Evolutionary conservation across 2,888 invertebrate species (phyloP), one percentile per base, ranked within the genome.

Genomic region (Operophtera brumata): DNA sequence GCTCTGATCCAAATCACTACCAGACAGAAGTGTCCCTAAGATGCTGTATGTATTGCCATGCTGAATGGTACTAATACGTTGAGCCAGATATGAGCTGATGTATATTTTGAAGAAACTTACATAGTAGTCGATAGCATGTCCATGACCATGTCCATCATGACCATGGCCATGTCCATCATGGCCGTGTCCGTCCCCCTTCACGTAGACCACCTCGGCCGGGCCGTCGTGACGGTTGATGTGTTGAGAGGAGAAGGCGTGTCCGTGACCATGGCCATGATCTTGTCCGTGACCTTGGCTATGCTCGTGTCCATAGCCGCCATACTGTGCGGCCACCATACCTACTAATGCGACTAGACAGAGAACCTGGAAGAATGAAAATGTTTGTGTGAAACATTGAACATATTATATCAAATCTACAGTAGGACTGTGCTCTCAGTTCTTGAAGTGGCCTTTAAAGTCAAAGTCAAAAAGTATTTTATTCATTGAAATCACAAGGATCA

Each of bases 91-190:
- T 2, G 20, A 20, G 4, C 4, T 20, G 4, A 20, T 20, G 20
- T 20, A 20, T 2, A 30, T 30, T 6, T 30, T 30, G 1, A 30
- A 30, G 5, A 7, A 9, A 34, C 66, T 66, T 53, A 70, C 70
- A 51, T 70, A 66, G 42, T 70, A 66, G 62, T 76, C 68, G 47
- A 65, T 48, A 54, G 66, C 65, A 46, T 68, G 63, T 1, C 91
- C 92, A 73, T 86, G 82, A 13, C 81, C 77, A 59, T 80, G 77
- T 65, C 86, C 87, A 13, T 47, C 60, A 28, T 66, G 61, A 0
- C 47, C 62, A 42, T 66, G 61, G 2, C 81, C 77, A 59, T 80
- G 77, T 65, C 86, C 87, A 13, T 47, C 60, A 28, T 66, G 61
- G 1, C 47, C 62, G 40, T 66, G 61, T 1, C 91, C 92, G 73